Evolutionary conservation across 2,888 invertebrate species (phyloP).

Genomic region (Eupelmus urozonus): DNA sequence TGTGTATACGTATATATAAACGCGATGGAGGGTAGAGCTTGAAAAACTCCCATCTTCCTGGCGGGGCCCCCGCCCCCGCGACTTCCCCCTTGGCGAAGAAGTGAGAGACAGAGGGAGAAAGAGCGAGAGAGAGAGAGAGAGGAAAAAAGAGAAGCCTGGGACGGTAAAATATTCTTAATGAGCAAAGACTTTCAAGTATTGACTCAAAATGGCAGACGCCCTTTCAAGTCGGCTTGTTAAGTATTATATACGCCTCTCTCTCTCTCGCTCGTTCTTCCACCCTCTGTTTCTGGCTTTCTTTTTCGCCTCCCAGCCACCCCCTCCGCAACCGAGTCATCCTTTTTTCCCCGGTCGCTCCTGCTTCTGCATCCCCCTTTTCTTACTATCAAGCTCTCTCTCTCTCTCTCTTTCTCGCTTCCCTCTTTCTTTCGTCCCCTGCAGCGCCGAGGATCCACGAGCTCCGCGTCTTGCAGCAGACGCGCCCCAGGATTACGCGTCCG

Average conservation of each 20-base stretch:
- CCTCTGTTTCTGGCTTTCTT: slow-evolving; percentile 62
- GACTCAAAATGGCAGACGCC: slow-evolving; percentile 76
- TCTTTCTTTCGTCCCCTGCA: slow-evolving; percentile 32
- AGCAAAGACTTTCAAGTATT: slow-evolving; percentile 77
- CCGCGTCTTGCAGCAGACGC: background rate
- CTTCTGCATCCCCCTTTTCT: slow-evolving; percentile 43
- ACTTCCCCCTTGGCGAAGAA: slow-evolving; percentile 56
- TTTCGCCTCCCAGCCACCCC: slow-evolving; percentile 56
- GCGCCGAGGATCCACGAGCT: too few relatives aligned
- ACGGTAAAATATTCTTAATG: slow-evolving; percentile 76
- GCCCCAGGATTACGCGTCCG: background rate
- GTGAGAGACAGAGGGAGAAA: slow-evolving; percentile 58
- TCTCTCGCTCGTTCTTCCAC: slow-evolving; percentile 58
- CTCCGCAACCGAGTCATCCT: too few relatives aligned
- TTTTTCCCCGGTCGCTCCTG: too few relatives aligned
- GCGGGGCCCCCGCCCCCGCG: slow-evolving; percentile 42
- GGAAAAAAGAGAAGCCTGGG: slow-evolving; percentile 59
- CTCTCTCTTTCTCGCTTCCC: slow-evolving; percentile 52
- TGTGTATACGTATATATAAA: background rate
- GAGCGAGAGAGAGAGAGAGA: slow-evolving; percentile 24
- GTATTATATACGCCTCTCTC: slow-evolving; percentile 71
- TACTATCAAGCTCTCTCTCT: slow-evolving; percentile 24
- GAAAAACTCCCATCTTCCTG: slow-evolving; percentile 58
- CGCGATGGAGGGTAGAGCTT: slow-evolving; percentile 45
- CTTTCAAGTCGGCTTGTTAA: slow-evolving; percentile 76